These are phyloP conservation scores for Atherinosoma microstoma DNA, from an alignment of 2,797 vertebrate genomes.

Conservation along the genomic window DNA sequence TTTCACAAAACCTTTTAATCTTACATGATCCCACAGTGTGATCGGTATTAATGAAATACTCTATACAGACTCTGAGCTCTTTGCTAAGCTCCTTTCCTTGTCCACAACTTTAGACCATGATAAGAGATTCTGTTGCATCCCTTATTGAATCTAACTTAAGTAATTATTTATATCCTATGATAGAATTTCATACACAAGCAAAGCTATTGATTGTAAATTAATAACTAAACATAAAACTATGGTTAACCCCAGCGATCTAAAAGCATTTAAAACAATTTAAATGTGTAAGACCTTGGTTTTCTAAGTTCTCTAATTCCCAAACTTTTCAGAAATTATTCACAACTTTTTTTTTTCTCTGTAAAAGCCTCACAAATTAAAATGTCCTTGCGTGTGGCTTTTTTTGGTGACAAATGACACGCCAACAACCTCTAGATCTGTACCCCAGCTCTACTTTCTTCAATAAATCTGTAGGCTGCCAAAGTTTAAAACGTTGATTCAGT, in stretches of 20 bases:
- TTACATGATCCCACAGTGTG: neutral
- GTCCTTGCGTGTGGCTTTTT: slow-evolving; percentile 8
- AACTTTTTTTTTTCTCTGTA: slow-evolving; percentile 2
- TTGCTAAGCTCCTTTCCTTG: neutral
- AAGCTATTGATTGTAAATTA: neutral
- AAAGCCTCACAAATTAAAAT: slow-evolving; percentile 39
- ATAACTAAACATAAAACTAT: neutral
- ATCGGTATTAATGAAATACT: neutral
- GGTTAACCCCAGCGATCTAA: neutral
- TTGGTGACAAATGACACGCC: neutral
- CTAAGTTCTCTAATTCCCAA: neutral
- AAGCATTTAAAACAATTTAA: slow-evolving; percentile 18
- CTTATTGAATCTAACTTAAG: slow-evolving; percentile 14
- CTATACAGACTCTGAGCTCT: neutral
- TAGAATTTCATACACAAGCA: neutral
- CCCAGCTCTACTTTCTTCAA: slow-evolving; percentile 20
- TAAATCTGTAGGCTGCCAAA: slow-evolving; percentile 45
- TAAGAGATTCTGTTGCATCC: slow-evolving; percentile 5
- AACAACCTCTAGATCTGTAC: slow-evolving; percentile 9
- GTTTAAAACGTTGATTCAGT: slow-evolving; percentile 47
- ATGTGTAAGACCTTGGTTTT: neutral
- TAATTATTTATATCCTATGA: slow-evolving; percentile 8
- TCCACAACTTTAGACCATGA: neutral
- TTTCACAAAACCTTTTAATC: neutral
- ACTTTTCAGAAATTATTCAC: slow-evolving; percentile 14